Evolutionary conservation across 2,888 invertebrate species (phyloP), one percentile per base, ranked within the genome.

Genomic region (Stegophylla sp.): DNA sequence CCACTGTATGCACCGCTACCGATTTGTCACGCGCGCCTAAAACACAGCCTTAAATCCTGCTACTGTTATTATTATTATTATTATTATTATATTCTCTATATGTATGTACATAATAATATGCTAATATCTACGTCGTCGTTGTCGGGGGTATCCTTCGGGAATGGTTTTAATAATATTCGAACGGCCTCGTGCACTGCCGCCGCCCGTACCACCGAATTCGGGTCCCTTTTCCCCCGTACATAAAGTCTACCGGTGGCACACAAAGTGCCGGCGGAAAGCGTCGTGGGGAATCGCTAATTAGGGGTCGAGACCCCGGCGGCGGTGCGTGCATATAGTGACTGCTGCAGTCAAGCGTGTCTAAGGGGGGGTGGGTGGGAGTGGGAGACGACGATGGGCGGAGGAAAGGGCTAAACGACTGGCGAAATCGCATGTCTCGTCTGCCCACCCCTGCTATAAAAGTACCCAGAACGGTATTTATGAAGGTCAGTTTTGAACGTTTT

Each of bases 121-220:
- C 71, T 72, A 72, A 72, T 56, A 41, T 23, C 15, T 41, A 23
- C 7, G 3, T 56, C 15, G 23, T n/a, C 15, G 3, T 56, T 13
- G 23, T n/a, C n/a, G n/a, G 53, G 20, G 20, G 63, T 63, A 64
- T 75, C 63, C 74, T 75, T 75, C 48, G 74, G 74, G n/a, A 48
- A 67, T 48, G 67, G 45, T 67, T 67, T 67, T 64, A 75, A 48
- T 75, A 75, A 63, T 75, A 75, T 64, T 75, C 63, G 20, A 20
- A 4, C 59, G 59, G 45, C 61, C 61, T 41, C 23, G 9, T 34
- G 3, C 51, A n/a, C 15, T 20, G 28, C 12, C 4, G 23, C 28
- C 17, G 15, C 15, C 20, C 74, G 63, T 53, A 53, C 56, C 41
- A 20, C 71, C 34, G n/a, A 20, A 12, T 5, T 34, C 3, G 20